These are phyloP conservation scores for Diachrysia chrysitis DNA, from an alignment of 2,888 invertebrate genomes.

Conservation along the genomic window DNA sequence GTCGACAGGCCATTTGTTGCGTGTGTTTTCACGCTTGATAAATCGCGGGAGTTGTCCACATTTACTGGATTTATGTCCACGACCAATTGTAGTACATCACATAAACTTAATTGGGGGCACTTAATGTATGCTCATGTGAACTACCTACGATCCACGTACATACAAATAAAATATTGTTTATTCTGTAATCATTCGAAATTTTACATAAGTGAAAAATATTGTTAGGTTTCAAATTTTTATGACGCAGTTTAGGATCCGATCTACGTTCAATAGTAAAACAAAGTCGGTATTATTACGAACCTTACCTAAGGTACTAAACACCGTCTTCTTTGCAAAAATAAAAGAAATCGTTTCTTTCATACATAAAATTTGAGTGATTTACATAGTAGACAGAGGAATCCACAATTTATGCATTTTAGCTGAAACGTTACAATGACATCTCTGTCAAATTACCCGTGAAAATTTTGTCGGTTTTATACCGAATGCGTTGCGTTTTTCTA, in stretches of 20 bases:
- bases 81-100: conserved; percentile 76
- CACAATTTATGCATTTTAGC: conserved; percentile 68
- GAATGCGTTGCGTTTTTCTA: conserved; percentile 48
- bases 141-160: conserved; percentile 21
- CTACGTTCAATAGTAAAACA: conserved; percentile 68
- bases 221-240: conserved; percentile 41
- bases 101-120: conserved; percentile 73
- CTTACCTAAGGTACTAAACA: conserved; percentile 37
- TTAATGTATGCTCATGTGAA: conserved; percentile 39
- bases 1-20: conserved; percentile 88
- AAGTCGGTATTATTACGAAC: conserved; percentile 44
- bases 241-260: conserved; percentile 66
- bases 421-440: conserved; percentile 65
- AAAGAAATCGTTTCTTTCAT: conserved; percentile 58
- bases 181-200: not conserved
- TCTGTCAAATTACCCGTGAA: conserved; percentile 77
- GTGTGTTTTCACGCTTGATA: conserved; percentile 87
- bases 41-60: conserved; percentile 85
- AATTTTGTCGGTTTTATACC: conserved; percentile 56
- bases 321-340: conserved; percentile 60
- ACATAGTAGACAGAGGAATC: conserved; percentile 67
- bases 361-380: conserved; percentile 73
- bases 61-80: conserved; percentile 82
- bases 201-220: not conserved
- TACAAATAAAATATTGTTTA: conserved; percentile 22